These are phyloP conservation scores for Hofmannophila pseudospretella DNA, from an alignment of 2,888 invertebrate species.

Conservation along the genomic window DNA sequence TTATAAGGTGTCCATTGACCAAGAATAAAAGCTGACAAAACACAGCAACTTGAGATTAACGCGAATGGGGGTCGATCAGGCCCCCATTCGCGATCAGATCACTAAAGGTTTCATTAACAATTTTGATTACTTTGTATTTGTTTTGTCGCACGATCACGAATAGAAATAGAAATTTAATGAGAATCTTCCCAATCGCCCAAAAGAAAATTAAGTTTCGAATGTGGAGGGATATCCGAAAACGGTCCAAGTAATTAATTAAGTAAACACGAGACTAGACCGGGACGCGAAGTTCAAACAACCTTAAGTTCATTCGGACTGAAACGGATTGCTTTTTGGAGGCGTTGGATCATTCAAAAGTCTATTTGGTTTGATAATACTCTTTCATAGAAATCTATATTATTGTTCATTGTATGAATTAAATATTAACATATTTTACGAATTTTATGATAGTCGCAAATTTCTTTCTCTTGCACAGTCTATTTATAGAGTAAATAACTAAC, in stretches of 20 bases:
- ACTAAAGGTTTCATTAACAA: slow-evolving; percentile 45
- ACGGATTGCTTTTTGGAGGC: background rate
- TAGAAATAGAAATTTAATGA: slow-evolving; percentile 56
- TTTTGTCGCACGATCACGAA: slow-evolving; percentile 35
- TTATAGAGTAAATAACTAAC: no score
- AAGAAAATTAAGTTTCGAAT: slow-evolving; percentile 58
- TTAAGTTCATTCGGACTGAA: background rate
- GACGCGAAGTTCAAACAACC: slow-evolving; percentile 18
- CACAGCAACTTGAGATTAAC: no score
- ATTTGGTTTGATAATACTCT: no score
- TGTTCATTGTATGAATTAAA: no score
- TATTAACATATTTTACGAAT: no score
- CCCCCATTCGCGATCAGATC: slow-evolving; percentile 8
- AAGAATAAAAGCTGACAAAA: no score
- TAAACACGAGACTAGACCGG: slow-evolving; percentile 39
- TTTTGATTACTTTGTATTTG: slow-evolving; percentile 66
- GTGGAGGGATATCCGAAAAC: slow-evolving; percentile 38
- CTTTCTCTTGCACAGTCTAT: no score
- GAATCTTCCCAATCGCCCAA: slow-evolving; percentile 39
- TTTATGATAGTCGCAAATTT: no score
- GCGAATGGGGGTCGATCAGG: no score
- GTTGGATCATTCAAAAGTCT: background rate
- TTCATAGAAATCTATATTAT: no score
- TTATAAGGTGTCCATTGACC: no score
- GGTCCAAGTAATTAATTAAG: slow-evolving; percentile 47